These are phyloP conservation scores for Idaea dimidiata DNA, from an alignment of 2,888 invertebrate species.

Conservation along the genomic window DNA sequence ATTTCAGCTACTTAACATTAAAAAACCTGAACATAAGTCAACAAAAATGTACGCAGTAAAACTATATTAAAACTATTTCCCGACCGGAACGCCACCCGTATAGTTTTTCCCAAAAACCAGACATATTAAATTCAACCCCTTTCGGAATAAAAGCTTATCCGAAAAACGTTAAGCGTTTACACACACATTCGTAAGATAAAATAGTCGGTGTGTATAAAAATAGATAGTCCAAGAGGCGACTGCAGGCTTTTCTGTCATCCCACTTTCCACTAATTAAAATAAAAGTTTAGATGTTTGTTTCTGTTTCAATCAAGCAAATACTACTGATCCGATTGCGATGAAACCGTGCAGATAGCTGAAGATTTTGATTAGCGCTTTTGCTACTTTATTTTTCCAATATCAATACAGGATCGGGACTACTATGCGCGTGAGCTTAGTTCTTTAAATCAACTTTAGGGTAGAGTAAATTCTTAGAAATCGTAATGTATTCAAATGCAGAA, in stretches of 20 bases:
- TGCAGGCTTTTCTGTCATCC: not conserved
- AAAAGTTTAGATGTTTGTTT: no score
- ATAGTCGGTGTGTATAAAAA: slow-evolving; percentile 51
- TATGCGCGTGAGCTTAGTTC: no score
- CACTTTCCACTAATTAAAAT: no score
- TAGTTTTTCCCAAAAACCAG: slow-evolving; percentile 44
- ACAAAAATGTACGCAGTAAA: slow-evolving; percentile 23
- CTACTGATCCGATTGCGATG: no score
- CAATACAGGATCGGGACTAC: no score
- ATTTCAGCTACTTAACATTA: not conserved
- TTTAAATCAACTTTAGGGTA: no score
- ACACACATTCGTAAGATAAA: slow-evolving; percentile 18
- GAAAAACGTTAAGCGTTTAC: slow-evolving; percentile 47
- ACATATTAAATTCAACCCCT: slow-evolving; percentile 54
- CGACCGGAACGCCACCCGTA: slow-evolving; percentile 26
- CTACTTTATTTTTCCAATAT: no score
- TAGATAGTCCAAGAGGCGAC: slow-evolving; percentile 36
- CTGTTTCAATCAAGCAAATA: no score
- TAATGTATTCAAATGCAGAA: no score
- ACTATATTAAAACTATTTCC: slow-evolving; percentile 31
- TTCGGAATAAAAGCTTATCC: slow-evolving; percentile 57
- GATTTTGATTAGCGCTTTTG: no score
- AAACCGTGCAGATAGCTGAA: no score
- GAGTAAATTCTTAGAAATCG: no score
- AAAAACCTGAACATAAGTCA: slow-evolving; percentile 14